phyloP scores from a whole-genome alignment of 2,888 invertebrate species.

The Cerceris ruficornis region DNA sequence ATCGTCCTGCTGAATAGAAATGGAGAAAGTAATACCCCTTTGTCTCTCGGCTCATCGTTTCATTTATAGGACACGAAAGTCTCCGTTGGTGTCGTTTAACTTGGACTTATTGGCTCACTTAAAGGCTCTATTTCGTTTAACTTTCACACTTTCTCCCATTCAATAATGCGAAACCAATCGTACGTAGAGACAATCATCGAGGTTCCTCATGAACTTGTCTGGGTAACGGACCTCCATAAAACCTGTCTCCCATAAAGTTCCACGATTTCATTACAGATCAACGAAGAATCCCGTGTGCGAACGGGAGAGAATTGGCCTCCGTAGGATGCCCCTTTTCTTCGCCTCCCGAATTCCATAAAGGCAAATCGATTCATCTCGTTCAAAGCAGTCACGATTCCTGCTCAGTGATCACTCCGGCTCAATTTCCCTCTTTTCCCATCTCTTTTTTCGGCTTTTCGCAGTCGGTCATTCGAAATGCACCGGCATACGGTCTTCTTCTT shows the following conservation, averaged over 20 bases:
- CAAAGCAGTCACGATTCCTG: constrained; percentile 14
- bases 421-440: constrained; percentile 13
- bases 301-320: constrained; percentile 27
- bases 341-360: constrained; percentile 24
- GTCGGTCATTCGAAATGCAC: constrained; percentile 6
- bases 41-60: too few species aligned
- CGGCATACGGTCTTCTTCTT: background rate
- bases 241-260: constrained; percentile 15
- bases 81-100: background rate
- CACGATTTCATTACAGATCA: constrained; percentile 37
- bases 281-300: constrained; percentile 13
- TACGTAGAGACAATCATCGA: constrained; percentile 12
- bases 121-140: constrained; percentile 14
- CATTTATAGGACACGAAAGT: too few species aligned
- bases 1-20: background rate
- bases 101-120: background rate
- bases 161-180: constrained; percentile 17
- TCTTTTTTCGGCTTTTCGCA: constrained; percentile 3
- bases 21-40: too few species aligned
- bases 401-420: background rate
- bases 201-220: constrained; percentile 5
- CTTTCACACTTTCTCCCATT: background rate
- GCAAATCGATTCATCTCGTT: constrained; percentile 42
- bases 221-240: constrained; percentile 25
- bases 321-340: constrained; percentile 10